Conservation (phyloP, 2,797 vertebrate species). For the Sus cebifrons region DNA sequence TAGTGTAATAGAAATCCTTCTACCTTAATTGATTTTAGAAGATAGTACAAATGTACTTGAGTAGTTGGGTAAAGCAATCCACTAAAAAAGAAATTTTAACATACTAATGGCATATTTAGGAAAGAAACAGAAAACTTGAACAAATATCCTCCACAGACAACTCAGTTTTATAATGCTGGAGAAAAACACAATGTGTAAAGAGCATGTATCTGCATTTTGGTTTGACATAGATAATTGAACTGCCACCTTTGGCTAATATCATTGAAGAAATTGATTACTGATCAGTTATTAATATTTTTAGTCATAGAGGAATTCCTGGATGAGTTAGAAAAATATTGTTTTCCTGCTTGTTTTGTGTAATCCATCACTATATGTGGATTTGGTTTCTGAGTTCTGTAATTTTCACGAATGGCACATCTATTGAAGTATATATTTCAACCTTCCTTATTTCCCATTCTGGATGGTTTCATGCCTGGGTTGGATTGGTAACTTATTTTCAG, state of each 20-base stretch:
- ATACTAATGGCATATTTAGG: neutral
- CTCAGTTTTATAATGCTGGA: neutral
- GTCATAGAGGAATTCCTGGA: conserved; percentile 17
- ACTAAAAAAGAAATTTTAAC: conserved; percentile 9
- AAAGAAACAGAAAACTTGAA: conserved; percentile 20
- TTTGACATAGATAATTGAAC: neutral
- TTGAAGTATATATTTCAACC: neutral
- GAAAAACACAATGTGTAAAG: neutral
- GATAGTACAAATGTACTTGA: conserved; percentile 63
- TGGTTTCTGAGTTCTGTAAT: neutral
- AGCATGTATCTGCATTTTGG: neutral
- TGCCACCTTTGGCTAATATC: neutral
- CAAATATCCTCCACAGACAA: neutral
- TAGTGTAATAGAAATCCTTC: conserved; percentile 70
- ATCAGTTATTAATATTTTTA: neutral
- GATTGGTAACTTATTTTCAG: neutral
- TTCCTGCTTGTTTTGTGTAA: neutral
- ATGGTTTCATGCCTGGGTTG: neutral
- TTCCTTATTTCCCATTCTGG: neutral
- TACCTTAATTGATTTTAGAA: conserved; percentile 75
- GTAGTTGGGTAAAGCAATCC: conserved; percentile 66
- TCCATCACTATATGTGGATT: neutral
- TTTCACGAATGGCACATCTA: neutral
- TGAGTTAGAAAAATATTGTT: neutral
- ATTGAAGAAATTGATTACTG: neutral